Evolutionary conservation across 2,113 vertebrate genomes (phyloP).

Genomic region (Acinonyx jubatus): DNA sequence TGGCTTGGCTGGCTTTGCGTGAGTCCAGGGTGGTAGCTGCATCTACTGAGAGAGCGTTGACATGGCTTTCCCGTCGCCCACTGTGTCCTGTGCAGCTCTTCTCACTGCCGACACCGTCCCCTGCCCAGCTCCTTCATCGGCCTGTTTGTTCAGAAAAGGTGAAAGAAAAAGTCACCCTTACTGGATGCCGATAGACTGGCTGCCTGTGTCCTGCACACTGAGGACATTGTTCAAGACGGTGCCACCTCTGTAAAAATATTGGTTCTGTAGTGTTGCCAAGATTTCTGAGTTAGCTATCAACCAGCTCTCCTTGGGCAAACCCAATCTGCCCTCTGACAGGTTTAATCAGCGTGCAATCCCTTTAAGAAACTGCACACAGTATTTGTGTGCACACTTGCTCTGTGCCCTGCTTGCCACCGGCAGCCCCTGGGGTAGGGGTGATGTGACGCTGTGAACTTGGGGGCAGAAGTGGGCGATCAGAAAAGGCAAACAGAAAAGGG

Average conservation of each 20-base stretch:
- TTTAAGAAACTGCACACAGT: neutral
- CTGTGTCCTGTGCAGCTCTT: neutral
- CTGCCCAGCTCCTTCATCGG: neutral
- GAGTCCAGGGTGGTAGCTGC: neutral
- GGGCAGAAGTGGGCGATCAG: accelerated
- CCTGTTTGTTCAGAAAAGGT: neutral
- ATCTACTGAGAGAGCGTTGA: accelerated
- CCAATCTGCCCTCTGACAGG: conserved; percentile 26
- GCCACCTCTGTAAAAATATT: conserved; percentile 74
- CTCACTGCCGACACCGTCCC: neutral
- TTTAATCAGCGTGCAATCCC: neutral
- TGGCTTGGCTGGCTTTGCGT: accelerated
- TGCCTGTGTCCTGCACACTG: conserved; percentile 44
- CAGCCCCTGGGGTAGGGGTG: neutral
- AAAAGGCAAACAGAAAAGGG: neutral
- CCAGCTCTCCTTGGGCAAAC: conserved; percentile 33
- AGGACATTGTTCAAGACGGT: conserved; percentile 59
- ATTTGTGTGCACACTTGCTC: accelerated
- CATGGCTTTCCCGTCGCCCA: too few relatives aligned
- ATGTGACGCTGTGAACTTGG: accelerated
- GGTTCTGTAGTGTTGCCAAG: conserved; percentile 63
- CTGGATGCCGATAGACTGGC: conserved; percentile 26
- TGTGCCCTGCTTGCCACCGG: neutral
- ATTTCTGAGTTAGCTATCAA: conserved; percentile 35
- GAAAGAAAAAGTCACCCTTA: neutral